Conservation (phyloP, 2,797 vertebrate genomes). For the Euthynnus affinis region DNA sequence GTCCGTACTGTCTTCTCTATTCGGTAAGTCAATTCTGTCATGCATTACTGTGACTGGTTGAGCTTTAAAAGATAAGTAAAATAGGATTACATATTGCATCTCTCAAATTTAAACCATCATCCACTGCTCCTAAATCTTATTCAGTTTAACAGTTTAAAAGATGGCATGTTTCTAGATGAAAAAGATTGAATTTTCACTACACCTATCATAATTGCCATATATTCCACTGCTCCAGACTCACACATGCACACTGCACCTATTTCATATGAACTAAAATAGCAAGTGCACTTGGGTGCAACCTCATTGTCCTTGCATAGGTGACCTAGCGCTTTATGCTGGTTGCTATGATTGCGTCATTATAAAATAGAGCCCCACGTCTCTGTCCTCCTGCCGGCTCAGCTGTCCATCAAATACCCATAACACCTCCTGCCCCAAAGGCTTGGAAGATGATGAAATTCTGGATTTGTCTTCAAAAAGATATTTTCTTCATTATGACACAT, state of each 20-base stretch:
- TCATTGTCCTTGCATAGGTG: constrained; percentile 8
- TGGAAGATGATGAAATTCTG: constrained; percentile 2
- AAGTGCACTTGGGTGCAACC: not conserved
- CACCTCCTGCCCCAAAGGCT: not conserved
- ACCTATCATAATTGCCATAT: not conserved
- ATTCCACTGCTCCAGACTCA: not conserved
- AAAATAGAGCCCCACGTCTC: not conserved
- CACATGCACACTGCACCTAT: not conserved
- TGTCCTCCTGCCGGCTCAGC: not conserved
- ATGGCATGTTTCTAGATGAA: not conserved
- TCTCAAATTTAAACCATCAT: not conserved
- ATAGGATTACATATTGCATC: not conserved
- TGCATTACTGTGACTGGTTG: not conserved
- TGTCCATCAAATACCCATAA: constrained; percentile 12
- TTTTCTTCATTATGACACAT: not conserved
- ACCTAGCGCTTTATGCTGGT: not conserved
- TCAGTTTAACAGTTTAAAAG: not conserved
- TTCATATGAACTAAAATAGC: not conserved
- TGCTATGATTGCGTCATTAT: constrained; percentile 3
- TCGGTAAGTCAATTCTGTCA: not conserved
- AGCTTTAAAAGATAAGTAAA: not conserved
- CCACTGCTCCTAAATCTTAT: not conserved
- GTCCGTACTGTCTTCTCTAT: not conserved
- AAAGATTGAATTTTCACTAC: not conserved
- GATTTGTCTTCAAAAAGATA: not conserved